phyloP scores from a whole-genome alignment of 2,797 vertebrate genomes.

The Rhabdomys pumilio region DNA sequence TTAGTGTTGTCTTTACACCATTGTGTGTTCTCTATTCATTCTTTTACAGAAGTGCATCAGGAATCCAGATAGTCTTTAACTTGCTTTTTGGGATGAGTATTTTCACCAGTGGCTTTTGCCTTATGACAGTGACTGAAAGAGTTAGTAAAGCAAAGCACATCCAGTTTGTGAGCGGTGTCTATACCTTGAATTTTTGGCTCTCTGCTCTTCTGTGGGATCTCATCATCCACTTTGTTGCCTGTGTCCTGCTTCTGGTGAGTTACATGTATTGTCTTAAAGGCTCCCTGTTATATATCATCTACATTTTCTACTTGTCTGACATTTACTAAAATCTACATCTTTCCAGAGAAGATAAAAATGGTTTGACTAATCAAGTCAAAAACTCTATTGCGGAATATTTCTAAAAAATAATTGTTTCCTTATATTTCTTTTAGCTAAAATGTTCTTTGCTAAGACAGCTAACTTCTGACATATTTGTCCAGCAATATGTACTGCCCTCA shows the following conservation, averaged over 20 bases:
- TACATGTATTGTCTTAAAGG: neutral
- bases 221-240: slow-evolving; percentile 95
- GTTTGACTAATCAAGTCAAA: slow-evolving; percentile 4
- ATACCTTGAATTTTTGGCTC: slow-evolving; percentile 96
- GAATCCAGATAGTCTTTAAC: slow-evolving; percentile 95
- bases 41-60: slow-evolving; percentile 64
- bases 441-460: neutral
- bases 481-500: neutral
- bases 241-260: slow-evolving; percentile 95
- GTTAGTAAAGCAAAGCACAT: slow-evolving; percentile 96
- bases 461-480: neutral
- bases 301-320: neutral
- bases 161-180: slow-evolving; percentile 96
- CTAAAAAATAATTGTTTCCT: neutral
- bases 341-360: slow-evolving; percentile 33
- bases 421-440: neutral
- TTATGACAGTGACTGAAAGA: slow-evolving; percentile 95
- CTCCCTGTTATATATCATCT: neutral
- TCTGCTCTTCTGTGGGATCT: slow-evolving; percentile 97
- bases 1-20: neutral
- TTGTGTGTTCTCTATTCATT: neutral
- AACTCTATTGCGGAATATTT: neutral
- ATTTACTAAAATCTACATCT: neutral
- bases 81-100: slow-evolving; percentile 97
- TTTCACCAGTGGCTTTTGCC: slow-evolving; percentile 95